phyloP scores from a whole-genome alignment of 2,888 invertebrate species.

The Xiphydria camelus region DNA sequence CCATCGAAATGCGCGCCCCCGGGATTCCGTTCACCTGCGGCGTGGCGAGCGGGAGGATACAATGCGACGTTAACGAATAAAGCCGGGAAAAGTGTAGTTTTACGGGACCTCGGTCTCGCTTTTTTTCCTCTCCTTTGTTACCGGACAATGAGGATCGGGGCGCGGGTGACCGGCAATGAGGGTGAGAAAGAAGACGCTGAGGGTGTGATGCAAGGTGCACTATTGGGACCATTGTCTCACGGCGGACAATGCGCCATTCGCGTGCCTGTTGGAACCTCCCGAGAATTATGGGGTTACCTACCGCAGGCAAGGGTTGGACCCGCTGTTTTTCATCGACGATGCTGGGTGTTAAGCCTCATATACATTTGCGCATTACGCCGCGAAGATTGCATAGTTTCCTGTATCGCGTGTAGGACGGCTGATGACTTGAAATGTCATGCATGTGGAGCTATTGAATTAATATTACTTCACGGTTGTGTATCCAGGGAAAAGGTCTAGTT shows the following conservation, averaged over 20 bases:
- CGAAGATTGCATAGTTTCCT: too few relatives aligned
- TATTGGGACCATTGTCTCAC: conserved; percentile 20
- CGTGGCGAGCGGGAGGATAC: conserved; percentile 15
- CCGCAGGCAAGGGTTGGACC: conserved; percentile 4
- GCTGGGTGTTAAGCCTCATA: too few relatives aligned
- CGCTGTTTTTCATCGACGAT: too few relatives aligned
- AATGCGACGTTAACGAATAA: conserved; percentile 36
- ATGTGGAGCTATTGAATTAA: too few relatives aligned
- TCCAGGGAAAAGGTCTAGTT: too few relatives aligned
- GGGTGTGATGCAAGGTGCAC: conserved; percentile 23
- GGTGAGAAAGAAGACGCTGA: conserved; percentile 24
- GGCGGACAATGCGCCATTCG: background rate
- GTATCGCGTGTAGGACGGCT: too few relatives aligned
- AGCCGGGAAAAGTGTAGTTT: conserved; percentile 21
- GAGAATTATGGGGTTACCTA: conserved; percentile 6
- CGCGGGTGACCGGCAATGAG: too few relatives aligned
- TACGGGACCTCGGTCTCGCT: conserved; percentile 9
- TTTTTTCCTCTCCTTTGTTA: background rate
- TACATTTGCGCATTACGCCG: too few relatives aligned
- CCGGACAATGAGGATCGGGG: background rate
- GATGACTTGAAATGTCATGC: too few relatives aligned
- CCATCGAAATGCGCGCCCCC: conserved; percentile 20
- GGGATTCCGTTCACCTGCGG: too few relatives aligned
- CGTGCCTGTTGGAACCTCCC: conserved; percentile 4
- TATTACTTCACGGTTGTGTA: too few relatives aligned